A percentile compares a stretch with the other conserved stretches of the same genome.
phyloP scores from a whole-genome alignment of 1,140 invertebrate species.

The Sminthurides bifidus region DNA sequence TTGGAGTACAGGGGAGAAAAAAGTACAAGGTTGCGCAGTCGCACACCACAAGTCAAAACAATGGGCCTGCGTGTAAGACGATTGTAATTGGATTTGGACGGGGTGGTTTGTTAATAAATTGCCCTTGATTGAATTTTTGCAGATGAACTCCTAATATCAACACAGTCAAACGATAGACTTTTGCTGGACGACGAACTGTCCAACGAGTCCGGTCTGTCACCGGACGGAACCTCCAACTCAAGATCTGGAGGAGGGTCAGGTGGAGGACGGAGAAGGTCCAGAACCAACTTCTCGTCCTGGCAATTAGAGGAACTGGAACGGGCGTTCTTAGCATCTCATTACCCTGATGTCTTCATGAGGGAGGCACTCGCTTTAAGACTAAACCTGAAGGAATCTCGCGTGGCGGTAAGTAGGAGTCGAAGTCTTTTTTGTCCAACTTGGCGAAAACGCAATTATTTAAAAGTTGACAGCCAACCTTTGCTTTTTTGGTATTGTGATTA shows the following conservation, averaged over 20 bases:
- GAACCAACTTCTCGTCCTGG: conserved; percentile 97
- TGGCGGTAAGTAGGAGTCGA: conserved; percentile 80
- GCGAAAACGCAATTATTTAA: no score
- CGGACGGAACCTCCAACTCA: background rate
- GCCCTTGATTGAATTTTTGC: no score
- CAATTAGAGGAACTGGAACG: conserved; percentile 95
- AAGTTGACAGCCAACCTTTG: no score
- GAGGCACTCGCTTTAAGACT: conserved; percentile 88
- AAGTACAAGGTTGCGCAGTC: no score
- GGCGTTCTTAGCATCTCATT: conserved; percentile 91
- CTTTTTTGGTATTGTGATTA: no score
- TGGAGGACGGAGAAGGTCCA: background rate
- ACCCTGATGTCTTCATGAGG: conserved; percentile 67
- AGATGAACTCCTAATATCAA: conserved; percentile 1
- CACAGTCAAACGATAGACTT: conserved; percentile 1
- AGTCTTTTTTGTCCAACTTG: conserved; percentile 22
- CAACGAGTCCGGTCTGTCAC: conserved; percentile 5
- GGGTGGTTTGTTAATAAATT: no score
- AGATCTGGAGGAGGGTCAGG: background rate
- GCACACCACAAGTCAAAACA: no score
- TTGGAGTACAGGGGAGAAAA: no score
- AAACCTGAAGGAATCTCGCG: conserved; percentile 92
- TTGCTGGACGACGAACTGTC: conserved; percentile 5
- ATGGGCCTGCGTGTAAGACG: no score
- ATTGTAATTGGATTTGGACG: no score